phyloP scores from a whole-genome alignment of 2,797 vertebrate species.

The Xyrichtys novacula region DNA sequence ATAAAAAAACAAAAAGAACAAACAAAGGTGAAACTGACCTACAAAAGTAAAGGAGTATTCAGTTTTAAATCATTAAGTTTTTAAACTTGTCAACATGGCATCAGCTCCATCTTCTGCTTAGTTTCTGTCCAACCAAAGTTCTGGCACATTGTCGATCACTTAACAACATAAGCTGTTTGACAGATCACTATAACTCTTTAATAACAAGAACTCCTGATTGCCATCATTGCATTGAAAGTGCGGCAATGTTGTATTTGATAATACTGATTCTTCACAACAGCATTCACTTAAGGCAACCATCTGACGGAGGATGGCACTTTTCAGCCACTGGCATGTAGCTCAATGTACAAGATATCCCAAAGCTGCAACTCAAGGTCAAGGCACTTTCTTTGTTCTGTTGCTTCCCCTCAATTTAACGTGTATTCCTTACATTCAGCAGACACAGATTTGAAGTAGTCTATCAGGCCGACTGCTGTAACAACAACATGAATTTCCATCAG shows the following conservation, averaged over 20 bases:
- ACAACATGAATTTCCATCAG: not conserved
- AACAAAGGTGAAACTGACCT: not conserved
- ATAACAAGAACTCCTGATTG: not conserved
- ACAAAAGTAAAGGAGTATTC: not conserved
- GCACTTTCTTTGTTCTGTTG: too few relatives aligned
- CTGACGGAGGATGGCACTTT: not conserved
- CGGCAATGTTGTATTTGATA: constrained; percentile 20
- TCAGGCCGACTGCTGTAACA: not conserved
- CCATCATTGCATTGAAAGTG: constrained; percentile 6
- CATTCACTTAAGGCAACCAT: not conserved
- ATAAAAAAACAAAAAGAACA: too few relatives aligned
- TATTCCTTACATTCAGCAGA: too few relatives aligned
- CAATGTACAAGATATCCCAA: too few relatives aligned
- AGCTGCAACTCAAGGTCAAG: too few relatives aligned
- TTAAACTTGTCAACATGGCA: constrained; percentile 10
- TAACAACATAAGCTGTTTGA: constrained; percentile 12
- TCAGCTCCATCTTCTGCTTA: not conserved
- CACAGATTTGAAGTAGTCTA: not conserved
- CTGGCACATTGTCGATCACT: not conserved
- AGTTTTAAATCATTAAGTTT: not conserved
- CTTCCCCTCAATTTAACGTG: too few relatives aligned
- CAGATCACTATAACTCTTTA: not conserved
- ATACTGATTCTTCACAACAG: constrained; percentile 53
- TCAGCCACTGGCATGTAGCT: not conserved
- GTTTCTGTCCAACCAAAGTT: not conserved